Base-by-base conservation (phyloP, 1,140 invertebrate genomes). In the Pseudomyrmex flavicornis region DNA sequence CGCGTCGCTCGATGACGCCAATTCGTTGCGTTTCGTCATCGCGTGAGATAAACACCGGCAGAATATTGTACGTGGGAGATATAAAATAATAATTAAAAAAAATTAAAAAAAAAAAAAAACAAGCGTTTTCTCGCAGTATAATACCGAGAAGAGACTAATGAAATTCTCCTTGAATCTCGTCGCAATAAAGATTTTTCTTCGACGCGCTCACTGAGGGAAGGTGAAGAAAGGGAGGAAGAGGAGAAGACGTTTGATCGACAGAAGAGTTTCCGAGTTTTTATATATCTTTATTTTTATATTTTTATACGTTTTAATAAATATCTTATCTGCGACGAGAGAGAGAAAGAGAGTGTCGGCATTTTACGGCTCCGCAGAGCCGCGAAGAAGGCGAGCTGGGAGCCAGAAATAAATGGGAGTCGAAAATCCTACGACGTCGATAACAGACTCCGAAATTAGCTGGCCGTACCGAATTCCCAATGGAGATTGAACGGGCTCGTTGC, bases 351-450 rank as follows among this genome's bases (percentile, higher is more conserved):
- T 56, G 26, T 80, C 58, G 69, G 13, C 13, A 17, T 56, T 82
- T 82, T 75, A 82, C 26, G 59, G 13, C 69, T 44, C 35, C 35
- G n/a, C 61, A 66, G 13, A 65, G 26, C 17, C 15, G 15, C 22
- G 9, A 9, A 72, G 15, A 12, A 79, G 65, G 26, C 13, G 13
- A 54, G 65, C 74, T 63, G 15, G 74, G 85, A 77, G 79, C 75
- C 76, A 63, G 88, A 84, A 88, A 86, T 88, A 89, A 88, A 86
- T 88, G 86, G 70, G 61, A 85, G 86, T 75, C 80, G 86, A 88
- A 88, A 88, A 88, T 88, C 87, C 87, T 88, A 88, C 88, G 88
- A 88, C 87, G 86, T 88, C 86, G 87, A 88, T 89, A 86, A 89
- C 88, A 88, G 86, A 88, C 86, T 88, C 87, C 79, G 79, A 88